Evolutionary conservation across 2,888 invertebrate species (phyloP), one percentile per base, ranked within the genome.

Genomic region (Resseliella maxima): DNA sequence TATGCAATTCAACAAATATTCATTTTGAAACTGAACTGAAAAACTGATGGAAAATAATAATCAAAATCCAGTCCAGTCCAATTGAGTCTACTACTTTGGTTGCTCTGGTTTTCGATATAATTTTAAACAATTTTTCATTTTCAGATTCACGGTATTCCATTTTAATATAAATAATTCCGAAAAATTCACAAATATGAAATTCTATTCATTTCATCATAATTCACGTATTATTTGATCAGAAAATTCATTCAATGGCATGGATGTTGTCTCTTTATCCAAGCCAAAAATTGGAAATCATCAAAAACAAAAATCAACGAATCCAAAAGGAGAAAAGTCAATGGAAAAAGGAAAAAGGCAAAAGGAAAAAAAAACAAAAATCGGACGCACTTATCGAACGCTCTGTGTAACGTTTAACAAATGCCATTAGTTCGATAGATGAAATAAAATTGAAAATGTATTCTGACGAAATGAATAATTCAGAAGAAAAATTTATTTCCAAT

Each of bases 351-450:
- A 50, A 18, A 24, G 59, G 10, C 1, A 24, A 24, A 24, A n/a
- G 5, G 59, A 24, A 1, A 24, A 59, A 1, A n/a, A 72, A 15
- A 31, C 31, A 72, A 3, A 31, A 31, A 12, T 31, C 31, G 72
- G 31, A 72, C 72, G 72, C 72, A 72, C 72, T 72, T 72, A 27
- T 27, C 27, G 72, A 72, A 72, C 18, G 72, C 15, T 59, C 5
- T 72, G 72, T 72, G 72, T n/a, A 72, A 12, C 31, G 15, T 72
- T 72, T 72, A 72, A 72, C 72, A 72, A 31, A 72, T 31, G 31
- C 72, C 72, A 72, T 72, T 72, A 72, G 72, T 72, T 72, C 72
- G 72, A 72, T 72, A 72, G 72, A 72, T 72, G 72, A 72, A 72
- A 72, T 72, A 72, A 72, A 59, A 59, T 59, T 59, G 59, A 59